Percentiles rank a stretch among this genome's conserved stretches.
These are phyloP conservation scores for Tetragnatha versicolor DNA, from an alignment of 1,140 invertebrate genomes.

Conservation along the genomic window DNA sequence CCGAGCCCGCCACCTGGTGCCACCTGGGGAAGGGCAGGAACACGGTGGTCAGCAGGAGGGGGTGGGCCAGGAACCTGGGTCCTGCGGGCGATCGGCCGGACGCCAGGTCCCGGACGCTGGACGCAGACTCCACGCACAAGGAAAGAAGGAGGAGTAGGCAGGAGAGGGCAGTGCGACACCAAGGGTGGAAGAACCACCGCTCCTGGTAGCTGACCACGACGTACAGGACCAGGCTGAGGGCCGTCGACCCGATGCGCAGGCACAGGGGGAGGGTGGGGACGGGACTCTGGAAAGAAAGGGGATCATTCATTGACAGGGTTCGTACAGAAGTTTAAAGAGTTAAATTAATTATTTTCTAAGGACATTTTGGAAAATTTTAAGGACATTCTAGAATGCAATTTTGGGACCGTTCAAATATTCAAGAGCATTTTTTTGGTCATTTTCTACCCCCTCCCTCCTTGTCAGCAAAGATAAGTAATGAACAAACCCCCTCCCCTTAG, in stretches of 20 bases:
- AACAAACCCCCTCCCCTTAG: too few species aligned
- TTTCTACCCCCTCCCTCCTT: too few species aligned
- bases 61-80: slow-evolving; percentile 4
- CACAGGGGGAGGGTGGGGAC: background rate
- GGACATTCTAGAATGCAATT: too few species aligned
- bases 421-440: too few species aligned
- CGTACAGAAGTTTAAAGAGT: too few species aligned
- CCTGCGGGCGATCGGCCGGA: background rate
- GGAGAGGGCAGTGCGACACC: slow-evolving; percentile 13
- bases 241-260: background rate
- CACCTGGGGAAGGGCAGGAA: slow-evolving; percentile 46
- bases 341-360: too few species aligned
- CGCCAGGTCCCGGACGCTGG: slow-evolving; percentile 6
- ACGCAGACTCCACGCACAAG: background rate
- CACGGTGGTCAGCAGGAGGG: slow-evolving; percentile 11
- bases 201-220: slow-evolving; percentile 46
- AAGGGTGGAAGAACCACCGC: slow-evolving; percentile 32
- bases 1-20: slow-evolving; percentile 21
- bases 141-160: slow-evolving; percentile 9
- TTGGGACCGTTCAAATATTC: too few species aligned
- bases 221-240: slow-evolving; percentile 25
- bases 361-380: too few species aligned
- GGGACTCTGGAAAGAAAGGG: background rate
- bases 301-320: too few species aligned
- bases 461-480: too few species aligned